Conservation (phyloP, 1,140 invertebrate genomes). For the Hyles euphorbiae region DNA sequence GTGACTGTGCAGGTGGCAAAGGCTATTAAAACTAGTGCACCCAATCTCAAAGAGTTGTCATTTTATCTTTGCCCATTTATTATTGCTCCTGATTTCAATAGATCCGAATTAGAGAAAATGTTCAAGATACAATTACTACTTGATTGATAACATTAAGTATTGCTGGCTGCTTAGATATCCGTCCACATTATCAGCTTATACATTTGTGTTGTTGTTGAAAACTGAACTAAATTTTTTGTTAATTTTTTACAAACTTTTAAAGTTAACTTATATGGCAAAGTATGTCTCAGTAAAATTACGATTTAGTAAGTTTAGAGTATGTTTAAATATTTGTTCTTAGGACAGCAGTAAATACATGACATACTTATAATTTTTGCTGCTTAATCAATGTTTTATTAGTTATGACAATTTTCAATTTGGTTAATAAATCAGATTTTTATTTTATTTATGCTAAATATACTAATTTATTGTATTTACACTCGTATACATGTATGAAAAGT, state of each 20-base stretch:
- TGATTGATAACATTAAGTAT: conserved; percentile 48
- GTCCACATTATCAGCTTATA: conserved; percentile 31
- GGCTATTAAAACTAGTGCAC: conserved; percentile 67
- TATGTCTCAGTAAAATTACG: too few relatives aligned
- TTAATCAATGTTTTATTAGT: not conserved
- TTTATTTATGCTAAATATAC: not conserved
- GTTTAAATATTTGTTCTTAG: too few relatives aligned
- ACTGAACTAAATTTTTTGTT: too few relatives aligned
- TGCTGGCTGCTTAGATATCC: conserved; percentile 47
- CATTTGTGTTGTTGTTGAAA: too few relatives aligned
- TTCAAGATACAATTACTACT: conserved; percentile 70
- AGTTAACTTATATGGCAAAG: too few relatives aligned
- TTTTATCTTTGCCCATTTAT: conserved; percentile 74
- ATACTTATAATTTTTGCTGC: too few relatives aligned
- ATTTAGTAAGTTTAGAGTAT: too few relatives aligned
- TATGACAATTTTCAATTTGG: conserved; percentile 1
- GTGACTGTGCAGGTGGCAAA: conserved; percentile 70
- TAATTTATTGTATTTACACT: not conserved
- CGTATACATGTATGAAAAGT: not conserved
- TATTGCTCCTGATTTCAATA: conserved; percentile 63
- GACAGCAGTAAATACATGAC: too few relatives aligned
- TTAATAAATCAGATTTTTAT: not conserved
- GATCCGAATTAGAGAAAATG: conserved; percentile 68
- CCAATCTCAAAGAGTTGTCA: conserved; percentile 69
- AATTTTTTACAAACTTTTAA: too few relatives aligned